Evolutionary conservation across 1,140 invertebrate genomes (phyloP), one percentile per base, ranked within the genome.

Genomic region (Camponotus floridanus): DNA sequence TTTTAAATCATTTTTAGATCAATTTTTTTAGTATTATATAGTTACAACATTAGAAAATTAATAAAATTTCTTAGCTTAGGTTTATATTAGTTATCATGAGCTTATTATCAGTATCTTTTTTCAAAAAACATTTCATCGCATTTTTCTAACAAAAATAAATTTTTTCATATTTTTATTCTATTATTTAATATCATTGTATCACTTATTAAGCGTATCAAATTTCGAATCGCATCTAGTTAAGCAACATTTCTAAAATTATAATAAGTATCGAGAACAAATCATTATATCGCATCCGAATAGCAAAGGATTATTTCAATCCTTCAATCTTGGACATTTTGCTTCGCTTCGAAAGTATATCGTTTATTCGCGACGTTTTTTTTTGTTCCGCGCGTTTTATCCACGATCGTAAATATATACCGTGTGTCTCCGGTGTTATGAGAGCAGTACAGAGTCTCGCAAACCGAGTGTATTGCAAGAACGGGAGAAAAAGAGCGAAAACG

Each of bases 331-430:
- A 57, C 11, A 42, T 73, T 74, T 65, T 36, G 61, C 36, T 78
- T 78, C 73, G 13, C 18, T 65, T 45, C 76, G 61, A 51, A 84
- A 87, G 76, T 74, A 87, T 13, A 48, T 21, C 55, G 78, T 90
- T 89, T 90, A 89, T 89, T 89, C 79, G 67, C 65, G 85, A 86
- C 71, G 33, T 31, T 31, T 73, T 81, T 57, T 33, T 59, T 64
- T 57, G 76, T 83, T 73, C 79, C 62, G 48, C 79, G 48, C 85
- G 67, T 87, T 90, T 89, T 73, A 85, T 90, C 80, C 70, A 42
- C 42, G 45, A 61, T 73, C 89, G 87, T 90, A 90, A 90, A 90
- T 90, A 90, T 85, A 83, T 73, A 76, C 31, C 61, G 42, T 48
- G 45, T 65, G 59, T 88, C 73, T 11, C 59, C 39, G 51, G 78